Evolutionary conservation across 2,888 invertebrate species (phyloP), one percentile per base, ranked within the genome.

Genomic region (Plemyria rubiginata): DNA sequence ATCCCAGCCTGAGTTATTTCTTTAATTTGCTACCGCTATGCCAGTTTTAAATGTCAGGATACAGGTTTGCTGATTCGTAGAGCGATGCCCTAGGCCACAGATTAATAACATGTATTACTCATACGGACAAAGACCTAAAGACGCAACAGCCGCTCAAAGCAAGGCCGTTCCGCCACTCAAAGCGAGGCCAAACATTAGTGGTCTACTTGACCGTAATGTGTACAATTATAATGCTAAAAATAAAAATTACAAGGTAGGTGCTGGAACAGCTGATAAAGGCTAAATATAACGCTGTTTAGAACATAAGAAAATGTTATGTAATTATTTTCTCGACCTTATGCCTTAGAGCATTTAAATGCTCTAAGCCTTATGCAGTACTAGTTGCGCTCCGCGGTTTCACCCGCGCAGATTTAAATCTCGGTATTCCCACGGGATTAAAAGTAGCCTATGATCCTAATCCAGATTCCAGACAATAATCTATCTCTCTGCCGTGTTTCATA

Each of bases 101-200:
- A 41, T 49, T 22, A 12, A 11, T 29, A 53, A 13, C 13, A 29
- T 15, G 16, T 56, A 40, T 6, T 43, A 22, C 5, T 22, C 28
- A 46, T 46, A 38, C 52, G 45, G 22, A 58, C 58, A 58, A 58
- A 58, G 52, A 52, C 58, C 52, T 22, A 40, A 13, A 52, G 51
- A 28, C 52, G 13, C 28, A 9, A 28, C 16, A 7, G 22, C 22
- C 7, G 51, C 12, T 13, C 2, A 0, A n/a, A 1, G n/a, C 55
- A 53, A 59, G 59, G 59, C 46, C 59, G 59, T 53, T 53, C 15
- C 48, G 51, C 58, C 1, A 52, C 28, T 38, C 22, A 46, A 46
- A 15, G 13, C 51, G 51, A 58, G 58, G 58, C 28, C 58, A 52
- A 36, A 58, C 45, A 57, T 43, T 57, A 36, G 22, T 8, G 36